Evolutionary conservation across 64 coral and sea anemone species (phyloP), one percentile per base, ranked within the genome.

Genomic region (Stylophora pistillata): DNA sequence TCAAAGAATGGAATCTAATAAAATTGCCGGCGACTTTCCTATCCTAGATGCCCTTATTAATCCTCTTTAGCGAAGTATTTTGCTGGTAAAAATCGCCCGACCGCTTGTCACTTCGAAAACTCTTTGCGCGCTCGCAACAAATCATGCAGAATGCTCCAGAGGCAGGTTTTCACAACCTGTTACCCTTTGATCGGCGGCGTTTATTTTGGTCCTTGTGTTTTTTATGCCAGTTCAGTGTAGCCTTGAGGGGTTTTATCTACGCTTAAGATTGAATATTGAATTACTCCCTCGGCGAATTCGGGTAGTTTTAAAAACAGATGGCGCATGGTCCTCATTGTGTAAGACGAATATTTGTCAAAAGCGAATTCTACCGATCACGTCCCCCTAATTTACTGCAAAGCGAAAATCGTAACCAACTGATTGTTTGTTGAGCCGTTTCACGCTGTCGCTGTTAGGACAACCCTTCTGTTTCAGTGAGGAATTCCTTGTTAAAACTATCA

Each of bases 1-100:
- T 84, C 80, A 84, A 84, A 84, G 80, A 84, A 84, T 84, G 80
- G 80, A 84, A 84, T 84, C 80, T 84, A 84, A 84, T 84, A 37
- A 84, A 84, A 84, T 84, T 84, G 80, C 61, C 61, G 62, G 65
- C 65, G 62, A 70, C 34, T 84, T 53, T 33, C 34, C 32, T 84
- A 63, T 84, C 80, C 80, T 84, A 70, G 80, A 15, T 70, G 25
- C 62, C 80, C 32, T 41, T 70, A 84, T 84, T 68, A 33, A 84
- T 84, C 37, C 62, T 84, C 30, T 47, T 70, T 63, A 54, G 34
- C 13, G 62, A 33, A 26, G 80, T 69, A 37, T 84, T 84, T 84
- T 62, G 21, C 60, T 6, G 13, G 62, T 10, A 70, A 84, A 69
- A 62, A 84, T 84, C 80, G 33, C 21, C 27, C 16, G 80, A 84